phyloP scores from a whole-genome alignment of 2,888 invertebrate species.

The Tetrapedia diversipes region DNA sequence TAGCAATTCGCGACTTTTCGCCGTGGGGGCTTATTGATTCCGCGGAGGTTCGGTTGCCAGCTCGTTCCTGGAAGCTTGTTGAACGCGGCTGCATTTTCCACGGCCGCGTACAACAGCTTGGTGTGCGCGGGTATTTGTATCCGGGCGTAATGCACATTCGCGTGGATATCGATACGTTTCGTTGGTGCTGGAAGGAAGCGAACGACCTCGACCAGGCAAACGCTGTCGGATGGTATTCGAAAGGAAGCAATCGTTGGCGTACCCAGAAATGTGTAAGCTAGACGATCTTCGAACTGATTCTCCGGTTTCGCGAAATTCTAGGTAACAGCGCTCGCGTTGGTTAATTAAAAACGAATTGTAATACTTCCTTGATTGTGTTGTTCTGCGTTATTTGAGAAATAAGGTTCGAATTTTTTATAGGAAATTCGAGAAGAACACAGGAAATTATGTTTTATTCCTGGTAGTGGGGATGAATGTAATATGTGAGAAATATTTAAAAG shows the following conservation, averaged over 20 bases:
- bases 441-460: too few relatives aligned
- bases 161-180: too few relatives aligned
- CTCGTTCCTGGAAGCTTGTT: background rate
- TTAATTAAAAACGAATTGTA: conserved; percentile 11
- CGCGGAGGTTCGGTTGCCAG: background rate
- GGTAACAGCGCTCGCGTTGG: background rate
- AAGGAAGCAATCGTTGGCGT: background rate
- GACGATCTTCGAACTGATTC: background rate
- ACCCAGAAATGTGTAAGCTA: background rate
- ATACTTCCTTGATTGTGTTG: too few relatives aligned
- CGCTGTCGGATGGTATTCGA: background rate
- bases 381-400: too few relatives aligned
- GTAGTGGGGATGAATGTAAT: too few relatives aligned
- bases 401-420: too few relatives aligned
- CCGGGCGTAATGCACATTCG: background rate
- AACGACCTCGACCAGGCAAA: too few relatives aligned
- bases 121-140: too few relatives aligned
- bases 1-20: conserved; percentile 16
- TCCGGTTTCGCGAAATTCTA: background rate
- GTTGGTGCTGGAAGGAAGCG: too few relatives aligned
- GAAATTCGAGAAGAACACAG: too few relatives aligned
- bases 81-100: background rate
- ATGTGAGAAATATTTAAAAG: too few relatives aligned
- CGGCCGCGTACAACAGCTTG: background rate
- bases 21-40: conserved; percentile 16